These are phyloP conservation scores for Drosophila conformis DNA, from an alignment of 2,888 invertebrate genomes.

Conservation along the genomic window DNA sequence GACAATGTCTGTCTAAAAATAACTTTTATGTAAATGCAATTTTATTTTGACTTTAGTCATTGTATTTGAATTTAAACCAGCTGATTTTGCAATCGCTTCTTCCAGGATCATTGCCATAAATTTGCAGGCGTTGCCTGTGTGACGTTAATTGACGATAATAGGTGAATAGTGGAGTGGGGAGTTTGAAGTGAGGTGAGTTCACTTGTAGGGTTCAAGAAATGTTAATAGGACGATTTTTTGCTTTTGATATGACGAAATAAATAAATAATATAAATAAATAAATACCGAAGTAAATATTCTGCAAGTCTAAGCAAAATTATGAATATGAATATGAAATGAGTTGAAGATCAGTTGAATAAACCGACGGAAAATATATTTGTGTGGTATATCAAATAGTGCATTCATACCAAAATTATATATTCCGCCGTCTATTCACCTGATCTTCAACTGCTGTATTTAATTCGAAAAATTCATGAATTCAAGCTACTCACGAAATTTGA, in stretches of 20 bases:
- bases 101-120: not conserved
- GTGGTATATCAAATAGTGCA: no score
- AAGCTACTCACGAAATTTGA: not conserved
- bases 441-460: no score
- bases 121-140: not conserved
- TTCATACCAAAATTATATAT: no score
- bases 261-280: not conserved
- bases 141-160: no score
- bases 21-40: not conserved
- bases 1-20: not conserved
- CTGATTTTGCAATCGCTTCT: not conserved
- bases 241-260: not conserved
- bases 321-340: not conserved
- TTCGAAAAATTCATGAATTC: not conserved
- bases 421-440: no score
- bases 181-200: not conserved
- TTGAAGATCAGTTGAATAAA: not conserved
- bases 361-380: no score
- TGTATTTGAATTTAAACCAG: not conserved
- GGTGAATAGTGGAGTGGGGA: not conserved
- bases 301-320: not conserved
- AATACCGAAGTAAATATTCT: not conserved
- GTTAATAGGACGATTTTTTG: not conserved
- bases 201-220: not conserved
- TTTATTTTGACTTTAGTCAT: not conserved